Percentiles rank a stretch among this genome's conserved stretches.
These are phyloP conservation scores for Picathartes gymnocephalus DNA, from an alignment of 2,113 vertebrate species.

Conservation along the genomic window DNA sequence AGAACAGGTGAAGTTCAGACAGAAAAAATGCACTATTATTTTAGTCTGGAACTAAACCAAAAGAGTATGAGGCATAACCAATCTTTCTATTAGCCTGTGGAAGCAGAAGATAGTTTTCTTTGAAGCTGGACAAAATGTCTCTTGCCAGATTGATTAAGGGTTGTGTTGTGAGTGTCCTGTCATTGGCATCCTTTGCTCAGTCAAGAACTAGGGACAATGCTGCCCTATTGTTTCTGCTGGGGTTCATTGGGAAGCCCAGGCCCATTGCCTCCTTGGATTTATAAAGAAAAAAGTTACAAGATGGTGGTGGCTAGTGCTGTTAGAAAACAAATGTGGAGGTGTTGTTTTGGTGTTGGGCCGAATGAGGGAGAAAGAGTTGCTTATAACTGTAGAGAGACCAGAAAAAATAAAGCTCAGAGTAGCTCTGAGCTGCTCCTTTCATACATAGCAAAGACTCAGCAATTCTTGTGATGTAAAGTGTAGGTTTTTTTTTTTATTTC, in stretches of 20 bases:
- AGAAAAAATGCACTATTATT: background rate
- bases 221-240: background rate
- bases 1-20: background rate
- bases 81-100: background rate
- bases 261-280: background rate
- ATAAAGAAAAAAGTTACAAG: background rate
- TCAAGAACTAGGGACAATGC: background rate
- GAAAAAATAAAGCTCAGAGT: background rate
- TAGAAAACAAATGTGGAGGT: background rate
- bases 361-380: background rate
- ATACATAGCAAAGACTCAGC: background rate
- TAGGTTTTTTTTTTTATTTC: background rate
- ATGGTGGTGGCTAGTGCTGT: background rate
- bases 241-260: background rate
- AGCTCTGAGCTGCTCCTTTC: slow-evolving; percentile 26
- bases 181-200: background rate
- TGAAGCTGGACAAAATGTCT: background rate
- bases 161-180: background rate
- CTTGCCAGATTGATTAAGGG: background rate
- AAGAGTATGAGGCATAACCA: background rate
- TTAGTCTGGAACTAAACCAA: background rate
- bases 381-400: background rate
- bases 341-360: background rate
- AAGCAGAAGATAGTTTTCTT: background rate
- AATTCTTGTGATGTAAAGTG: background rate